Evolutionary conservation across 23 tunicate genomes (phyloP).

Genomic region (Phallusia fumigata): DNA sequence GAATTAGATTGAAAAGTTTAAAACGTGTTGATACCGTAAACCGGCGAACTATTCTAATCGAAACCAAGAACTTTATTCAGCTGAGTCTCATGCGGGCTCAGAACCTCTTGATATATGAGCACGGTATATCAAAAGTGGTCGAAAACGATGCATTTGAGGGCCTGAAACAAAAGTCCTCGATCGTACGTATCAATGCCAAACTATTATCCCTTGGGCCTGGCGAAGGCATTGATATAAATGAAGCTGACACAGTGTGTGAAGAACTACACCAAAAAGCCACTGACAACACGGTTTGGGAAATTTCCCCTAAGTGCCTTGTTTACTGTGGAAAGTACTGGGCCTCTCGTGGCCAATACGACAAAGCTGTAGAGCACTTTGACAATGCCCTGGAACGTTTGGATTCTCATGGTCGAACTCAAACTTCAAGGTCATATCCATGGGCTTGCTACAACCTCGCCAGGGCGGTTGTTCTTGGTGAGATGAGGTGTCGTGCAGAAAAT

Average conservation of each 20-base stretch:
- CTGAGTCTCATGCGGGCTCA: no score
- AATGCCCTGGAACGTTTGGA: background rate
- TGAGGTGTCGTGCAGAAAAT: background rate
- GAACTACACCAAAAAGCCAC: slow-evolving; percentile 13
- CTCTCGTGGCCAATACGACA: slow-evolving; percentile 15
- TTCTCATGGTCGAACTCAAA: background rate
- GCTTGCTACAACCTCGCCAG: slow-evolving; percentile 50
- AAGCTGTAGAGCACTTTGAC: slow-evolving; percentile 20
- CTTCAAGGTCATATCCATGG: slow-evolving; percentile 34
- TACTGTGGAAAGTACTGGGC: slow-evolving; percentile 58
- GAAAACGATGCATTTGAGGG: background rate
- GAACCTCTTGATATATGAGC: background rate
- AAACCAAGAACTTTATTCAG: no score
- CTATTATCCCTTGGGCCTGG: background rate
- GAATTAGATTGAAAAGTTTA: no score
- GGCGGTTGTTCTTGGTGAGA: background rate
- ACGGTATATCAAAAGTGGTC: background rate
- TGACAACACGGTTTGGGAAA: background rate
- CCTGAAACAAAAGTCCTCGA: background rate
- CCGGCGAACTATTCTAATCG: no score
- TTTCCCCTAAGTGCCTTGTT: slow-evolving; percentile 34
- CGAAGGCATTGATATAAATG: background rate
- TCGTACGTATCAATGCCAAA: slow-evolving; percentile 14
- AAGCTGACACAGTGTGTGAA: slow-evolving; percentile 13
- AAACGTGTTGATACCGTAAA: no score